Evolutionary conservation across 2,113 vertebrate genomes (phyloP), one percentile per base, ranked within the genome.

Genomic region (Nesospiza acunhae): DNA sequence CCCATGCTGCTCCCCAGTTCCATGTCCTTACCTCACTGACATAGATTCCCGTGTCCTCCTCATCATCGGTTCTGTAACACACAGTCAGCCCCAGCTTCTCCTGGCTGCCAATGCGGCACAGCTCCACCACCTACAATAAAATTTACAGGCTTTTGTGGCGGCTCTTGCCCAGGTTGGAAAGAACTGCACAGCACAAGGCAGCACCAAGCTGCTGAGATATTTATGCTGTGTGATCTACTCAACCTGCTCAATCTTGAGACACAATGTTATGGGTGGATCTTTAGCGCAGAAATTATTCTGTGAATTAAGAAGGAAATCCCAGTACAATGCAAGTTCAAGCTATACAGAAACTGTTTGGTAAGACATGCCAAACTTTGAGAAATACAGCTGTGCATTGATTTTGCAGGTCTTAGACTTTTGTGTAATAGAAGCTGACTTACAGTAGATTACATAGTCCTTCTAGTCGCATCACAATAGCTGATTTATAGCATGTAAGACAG

Each of bases 11-110:
- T 75, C 55, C 58, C 46, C 59, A 44, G 1, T 5, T 15, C 23
- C 56, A 58, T 7, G 8, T 76, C 59, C 93, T 98, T 97, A 99
- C 99, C 98, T 99, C 98, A 2, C 99, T 99, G 96, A 99, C 98
- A 91, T 99, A 99, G 97, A 99, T 99, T 69, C 98, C 98, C 0
- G 95, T 98, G 84, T 99, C 99, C 46, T 99, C 99, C 73, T 99
- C 99, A 60, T 99, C 99, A 86, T 99, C 99, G 0, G 99, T 99
- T 95, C 99, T 98, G 97, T 99, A 99, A 92, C 99, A 99, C 92
- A 99, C 98, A 42, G 99, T 99, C 92, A 99, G 97, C 3, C 99
- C 99, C 89, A 99, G 96, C 97, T 99, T 99, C 96, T 99, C 99
- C 81, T 99, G 99, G 97, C 98, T 99, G 98, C 96, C 98, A 95